Conservation (phyloP, 2,113 vertebrate genomes). For the Phocoena sinus region DNA sequence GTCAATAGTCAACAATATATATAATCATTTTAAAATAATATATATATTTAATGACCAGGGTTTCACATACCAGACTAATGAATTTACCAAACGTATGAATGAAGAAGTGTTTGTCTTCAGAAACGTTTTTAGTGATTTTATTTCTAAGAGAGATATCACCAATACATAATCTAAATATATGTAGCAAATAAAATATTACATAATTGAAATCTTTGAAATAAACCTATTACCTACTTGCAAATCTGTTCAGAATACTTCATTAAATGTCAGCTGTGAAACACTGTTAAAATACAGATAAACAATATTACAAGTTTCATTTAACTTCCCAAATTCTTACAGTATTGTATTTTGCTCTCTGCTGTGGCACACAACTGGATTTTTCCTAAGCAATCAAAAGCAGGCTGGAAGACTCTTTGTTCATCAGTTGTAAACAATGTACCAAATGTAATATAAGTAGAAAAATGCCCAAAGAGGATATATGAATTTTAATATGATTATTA, state of each 20-base stretch:
- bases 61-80: background rate
- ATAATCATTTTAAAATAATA: background rate
- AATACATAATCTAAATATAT: background rate
- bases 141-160: background rate
- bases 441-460: background rate
- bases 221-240: background rate
- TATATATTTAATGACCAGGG: background rate
- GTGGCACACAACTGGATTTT: background rate
- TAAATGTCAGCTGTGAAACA: background rate
- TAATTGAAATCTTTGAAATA: constrained; percentile 6
- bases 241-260: background rate
- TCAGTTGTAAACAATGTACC: background rate
- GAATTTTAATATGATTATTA: background rate
- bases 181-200: background rate
- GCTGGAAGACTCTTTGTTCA: background rate
- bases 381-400: background rate
- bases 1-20: background rate
- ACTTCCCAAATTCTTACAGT: background rate
- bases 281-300: background rate
- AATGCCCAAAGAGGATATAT: background rate
- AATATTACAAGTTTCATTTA: background rate
- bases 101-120: background rate
- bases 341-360: background rate
- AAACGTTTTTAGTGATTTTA: constrained; percentile 12
- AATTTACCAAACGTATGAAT: background rate